Conservation (phyloP, 2,113 vertebrate species). For the Ifrita kowaldi region DNA sequence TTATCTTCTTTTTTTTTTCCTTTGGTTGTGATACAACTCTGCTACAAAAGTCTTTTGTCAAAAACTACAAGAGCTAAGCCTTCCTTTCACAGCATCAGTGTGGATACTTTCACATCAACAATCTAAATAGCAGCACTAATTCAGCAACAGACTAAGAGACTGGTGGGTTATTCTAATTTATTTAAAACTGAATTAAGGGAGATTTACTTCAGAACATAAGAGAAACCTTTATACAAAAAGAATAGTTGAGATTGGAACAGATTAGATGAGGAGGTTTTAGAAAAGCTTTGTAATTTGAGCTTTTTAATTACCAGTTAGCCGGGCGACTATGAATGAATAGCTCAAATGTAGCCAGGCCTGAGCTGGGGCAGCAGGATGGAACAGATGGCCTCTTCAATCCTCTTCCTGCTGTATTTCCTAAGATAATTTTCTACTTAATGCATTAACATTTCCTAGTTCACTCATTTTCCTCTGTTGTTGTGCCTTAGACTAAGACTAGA, state of each 20-base stretch:
- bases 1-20: background rate
- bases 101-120: background rate
- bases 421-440: background rate
- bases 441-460: background rate
- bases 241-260: background rate
- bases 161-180: background rate
- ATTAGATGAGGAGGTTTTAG: background rate
- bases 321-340: background rate
- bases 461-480: background rate
- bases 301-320: background rate
- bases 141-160: background rate
- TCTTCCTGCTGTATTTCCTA: background rate
- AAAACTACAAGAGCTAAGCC: background rate
- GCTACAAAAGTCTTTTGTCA: background rate
- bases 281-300: background rate
- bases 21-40: background rate
- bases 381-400: background rate
- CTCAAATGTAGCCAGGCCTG: background rate
- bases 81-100: background rate
- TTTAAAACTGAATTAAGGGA: constrained; percentile 4
- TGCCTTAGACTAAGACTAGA: background rate
- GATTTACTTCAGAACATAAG: background rate
- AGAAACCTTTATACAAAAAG: background rate
- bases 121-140: constrained; percentile 2
- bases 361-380: background rate